phyloP scores from a whole-genome alignment of 1,140 invertebrate species.

The Heliconius hewitsoni region DNA sequence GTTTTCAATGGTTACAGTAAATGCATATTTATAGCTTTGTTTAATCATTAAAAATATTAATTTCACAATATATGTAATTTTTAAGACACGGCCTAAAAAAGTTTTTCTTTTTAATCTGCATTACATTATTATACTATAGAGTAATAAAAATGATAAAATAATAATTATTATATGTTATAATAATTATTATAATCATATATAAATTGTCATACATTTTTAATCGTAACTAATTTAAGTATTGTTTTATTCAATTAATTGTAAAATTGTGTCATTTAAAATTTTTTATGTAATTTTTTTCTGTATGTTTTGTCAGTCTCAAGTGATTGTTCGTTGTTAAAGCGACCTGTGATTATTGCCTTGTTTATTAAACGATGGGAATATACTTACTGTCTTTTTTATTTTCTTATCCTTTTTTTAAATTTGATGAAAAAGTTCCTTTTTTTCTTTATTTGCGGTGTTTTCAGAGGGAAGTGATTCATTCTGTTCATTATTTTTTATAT shows the following conservation, averaged over 20 bases:
- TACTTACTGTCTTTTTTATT: not conserved
- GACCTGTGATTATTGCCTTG: conserved; percentile 21
- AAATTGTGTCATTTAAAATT: not conserved
- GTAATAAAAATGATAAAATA: not conserved
- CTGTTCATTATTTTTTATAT: too few species aligned
- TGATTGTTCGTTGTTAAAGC: not conserved
- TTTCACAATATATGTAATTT: not conserved
- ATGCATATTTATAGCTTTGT: too few species aligned
- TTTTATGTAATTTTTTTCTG: not conserved
- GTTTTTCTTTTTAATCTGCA: not conserved
- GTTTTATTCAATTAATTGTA: not conserved
- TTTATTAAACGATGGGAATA: conserved; percentile 18
- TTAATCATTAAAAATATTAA: not conserved
- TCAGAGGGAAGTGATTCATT: too few species aligned
- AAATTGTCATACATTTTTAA: not conserved
- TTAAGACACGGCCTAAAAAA: not conserved
- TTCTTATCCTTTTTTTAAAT: not conserved
- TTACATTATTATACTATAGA: not conserved
- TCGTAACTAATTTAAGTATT: too few species aligned
- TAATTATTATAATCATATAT: not conserved
- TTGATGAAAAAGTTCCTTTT: too few species aligned
- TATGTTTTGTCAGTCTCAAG: not conserved
- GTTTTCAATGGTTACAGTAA: too few species aligned
- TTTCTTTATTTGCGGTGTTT: too few species aligned
- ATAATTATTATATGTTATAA: too few species aligned